Percentiles rank a stretch among this genome's conserved stretches.
These are phyloP conservation scores for Noctua fimbriata DNA, from an alignment of 2,888 invertebrate species.

Conservation along the genomic window DNA sequence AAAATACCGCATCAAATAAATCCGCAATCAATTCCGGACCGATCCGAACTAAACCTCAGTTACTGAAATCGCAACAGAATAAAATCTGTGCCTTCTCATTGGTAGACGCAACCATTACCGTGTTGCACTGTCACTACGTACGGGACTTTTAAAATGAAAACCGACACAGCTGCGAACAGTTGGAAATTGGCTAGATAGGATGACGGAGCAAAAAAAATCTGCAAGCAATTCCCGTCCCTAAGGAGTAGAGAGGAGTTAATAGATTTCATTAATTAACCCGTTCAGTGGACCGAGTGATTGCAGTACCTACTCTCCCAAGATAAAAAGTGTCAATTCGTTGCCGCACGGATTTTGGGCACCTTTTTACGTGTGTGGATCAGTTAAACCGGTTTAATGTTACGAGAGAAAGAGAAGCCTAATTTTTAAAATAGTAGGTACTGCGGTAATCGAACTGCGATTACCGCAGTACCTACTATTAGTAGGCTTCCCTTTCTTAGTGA, in stretches of 20 bases:
- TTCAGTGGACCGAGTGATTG: slow-evolving; percentile 89
- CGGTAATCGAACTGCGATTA: not conserved
- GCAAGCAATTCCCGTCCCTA: slow-evolving; percentile 80
- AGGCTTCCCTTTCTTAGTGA: no score
- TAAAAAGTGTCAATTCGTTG: slow-evolving; percentile 86
- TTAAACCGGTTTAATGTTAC: slow-evolving; percentile 69
- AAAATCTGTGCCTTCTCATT: slow-evolving; percentile 62
- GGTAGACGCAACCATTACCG: slow-evolving; percentile 47
- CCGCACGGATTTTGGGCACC: slow-evolving; percentile 78
- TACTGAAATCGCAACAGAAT: slow-evolving; percentile 63
- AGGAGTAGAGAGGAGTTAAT: slow-evolving; percentile 87
- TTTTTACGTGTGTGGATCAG: slow-evolving; percentile 76
- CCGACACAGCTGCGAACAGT: slow-evolving; percentile 66
- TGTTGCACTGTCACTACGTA: slow-evolving; percentile 55
- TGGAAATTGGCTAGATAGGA: slow-evolving; percentile 80
- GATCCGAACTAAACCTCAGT: slow-evolving; percentile 57
- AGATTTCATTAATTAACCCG: slow-evolving; percentile 90
- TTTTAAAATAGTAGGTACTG: slow-evolving; percentile 7
- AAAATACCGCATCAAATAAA: slow-evolving; percentile 67
- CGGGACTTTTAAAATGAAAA: slow-evolving; percentile 68
- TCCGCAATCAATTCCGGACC: slow-evolving; percentile 68
- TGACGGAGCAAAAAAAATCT: slow-evolving; percentile 84
- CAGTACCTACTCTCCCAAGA: slow-evolving; percentile 81
- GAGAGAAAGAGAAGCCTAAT: slow-evolving; percentile 21
- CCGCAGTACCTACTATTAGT: no score